Percentiles rank a stretch among this genome's conserved stretches.
phyloP scores from a whole-genome alignment of 1,140 invertebrate genomes.

The Panagrolaimus sp. region DNA sequence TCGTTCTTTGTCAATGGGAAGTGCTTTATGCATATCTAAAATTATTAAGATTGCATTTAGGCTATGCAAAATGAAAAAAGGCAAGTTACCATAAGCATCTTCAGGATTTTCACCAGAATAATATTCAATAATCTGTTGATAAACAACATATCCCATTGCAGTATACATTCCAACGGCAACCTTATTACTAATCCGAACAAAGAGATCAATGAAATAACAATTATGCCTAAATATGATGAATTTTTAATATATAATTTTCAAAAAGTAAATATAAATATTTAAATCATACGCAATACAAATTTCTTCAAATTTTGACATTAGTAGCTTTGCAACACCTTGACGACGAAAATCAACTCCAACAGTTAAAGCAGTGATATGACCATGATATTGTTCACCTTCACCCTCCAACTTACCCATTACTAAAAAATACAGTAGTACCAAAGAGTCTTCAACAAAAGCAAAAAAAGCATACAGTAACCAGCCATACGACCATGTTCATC shows the following conservation, averaged over 20 bases:
- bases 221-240: slow-evolving; percentile 84
- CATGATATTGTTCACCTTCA: slow-evolving; percentile 89
- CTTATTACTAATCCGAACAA: slow-evolving; percentile 92
- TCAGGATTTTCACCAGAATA: slow-evolving; percentile 89
- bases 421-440: slow-evolving; percentile 22
- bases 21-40: slow-evolving; percentile 94
- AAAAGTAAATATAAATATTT: slow-evolving; percentile 43
- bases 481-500: slow-evolving; percentile 88
- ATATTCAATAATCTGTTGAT: slow-evolving; percentile 89
- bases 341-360: slow-evolving; percentile 89
- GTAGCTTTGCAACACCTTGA: slow-evolving; percentile 79
- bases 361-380: slow-evolving; percentile 93
- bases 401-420: slow-evolving; percentile 72
- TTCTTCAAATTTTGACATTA: slow-evolving; percentile 90
- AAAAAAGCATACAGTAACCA: slow-evolving; percentile 92
- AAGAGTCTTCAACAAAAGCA: background rate
- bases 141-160: slow-evolving; percentile 91
- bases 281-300: slow-evolving; percentile 80
- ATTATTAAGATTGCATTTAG: slow-evolving; percentile 52
- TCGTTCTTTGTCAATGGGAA: slow-evolving; percentile 82
- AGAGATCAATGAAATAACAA: slow-evolving; percentile 95
- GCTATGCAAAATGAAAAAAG: slow-evolving; percentile 13
- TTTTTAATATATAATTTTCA: too few relatives aligned
- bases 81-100: slow-evolving; percentile 91
- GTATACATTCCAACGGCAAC: slow-evolving; percentile 97